Evolutionary conservation across 2,113 vertebrate genomes (phyloP), one percentile per base, ranked within the genome.

Genomic region (Lophura nycthemera): DNA sequence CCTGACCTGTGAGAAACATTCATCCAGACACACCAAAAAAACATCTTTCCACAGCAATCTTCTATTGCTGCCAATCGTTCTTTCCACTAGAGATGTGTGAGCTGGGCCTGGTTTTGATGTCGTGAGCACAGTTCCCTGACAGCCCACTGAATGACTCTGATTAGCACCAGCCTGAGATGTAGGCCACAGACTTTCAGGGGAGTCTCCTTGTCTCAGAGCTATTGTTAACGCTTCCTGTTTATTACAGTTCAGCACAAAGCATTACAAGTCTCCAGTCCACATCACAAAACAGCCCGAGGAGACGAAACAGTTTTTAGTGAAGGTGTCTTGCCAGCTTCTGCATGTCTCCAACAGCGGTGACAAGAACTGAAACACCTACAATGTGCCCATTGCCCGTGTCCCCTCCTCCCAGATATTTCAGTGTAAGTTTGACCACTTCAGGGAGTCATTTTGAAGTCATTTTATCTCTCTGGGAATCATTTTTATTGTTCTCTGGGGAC

Each of bases 171-270:
- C 89, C 93, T 92, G 83, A 88, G 82, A 86, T 78, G 59, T 84
- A 81, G 59, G 73, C 89, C 74, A 38, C 1, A 5, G 91, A 76
- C 85, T 80, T 93, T 81, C 63, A 60, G 60, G 88, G 93, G 83
- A 96, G 87, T 84, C 75, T 92, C 94, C 94, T 95, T 92, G 89
- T 94, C 95, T 92, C 93, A 96, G 75, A 88, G 90, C 93, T 87
- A 95, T 96, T 97, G 96, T 97, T 97, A 95, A 88, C 1, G 12
- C 12, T 96, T 97, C 95, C 89, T 96, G 96, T 96, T 96, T 94
- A 86, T 91, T 64, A 86, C 81, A 92, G 83, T 24, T 78, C 85
- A 88, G 89, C 92, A 96, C 94, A 96, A 95, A 96, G 88, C 80
- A 72, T 74, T 50, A 10, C 50, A 79, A 89, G 72, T 82, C 74